A percentile compares a stretch with the other conserved stretches of the same genome.
These are phyloP conservation scores for Caracal caracal DNA, from an alignment of 2,113 vertebrate species.

Conservation along the genomic window DNA sequence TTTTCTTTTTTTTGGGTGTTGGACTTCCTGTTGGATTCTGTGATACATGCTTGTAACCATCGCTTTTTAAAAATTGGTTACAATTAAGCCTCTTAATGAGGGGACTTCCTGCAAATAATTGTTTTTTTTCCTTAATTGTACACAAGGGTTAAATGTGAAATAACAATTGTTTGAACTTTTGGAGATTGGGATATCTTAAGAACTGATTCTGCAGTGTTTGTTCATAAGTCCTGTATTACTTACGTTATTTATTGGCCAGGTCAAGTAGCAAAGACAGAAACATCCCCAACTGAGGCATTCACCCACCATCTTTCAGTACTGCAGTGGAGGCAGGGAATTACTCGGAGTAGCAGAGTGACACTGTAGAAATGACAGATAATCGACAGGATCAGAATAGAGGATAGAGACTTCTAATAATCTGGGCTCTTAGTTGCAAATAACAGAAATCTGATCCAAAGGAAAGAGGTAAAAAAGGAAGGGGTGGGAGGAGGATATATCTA, in stretches of 20 bases:
- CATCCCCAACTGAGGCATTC: background rate
- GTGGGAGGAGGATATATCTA: background rate
- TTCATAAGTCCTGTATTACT: background rate
- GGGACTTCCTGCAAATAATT: background rate
- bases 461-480: background rate
- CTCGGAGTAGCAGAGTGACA: background rate
- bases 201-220: background rate
- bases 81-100: background rate
- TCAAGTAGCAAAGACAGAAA: background rate
- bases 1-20: background rate
- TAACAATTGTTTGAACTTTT: conserved; percentile 18
- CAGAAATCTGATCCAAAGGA: background rate
- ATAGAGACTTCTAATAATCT: background rate
- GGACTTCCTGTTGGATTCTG: background rate
- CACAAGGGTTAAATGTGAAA: background rate
- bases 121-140: conserved; percentile 19
- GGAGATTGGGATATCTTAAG: background rate
- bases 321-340: background rate
- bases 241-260: background rate
- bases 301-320: background rate
- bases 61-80: background rate
- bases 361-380: background rate
- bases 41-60: background rate
- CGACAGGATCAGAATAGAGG: background rate
- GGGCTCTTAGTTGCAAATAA: background rate